Percentiles rank a stretch among this genome's conserved stretches.
phyloP scores from a whole-genome alignment of 2,888 invertebrate genomes.

The Agrenia bidenticulata region DNA sequence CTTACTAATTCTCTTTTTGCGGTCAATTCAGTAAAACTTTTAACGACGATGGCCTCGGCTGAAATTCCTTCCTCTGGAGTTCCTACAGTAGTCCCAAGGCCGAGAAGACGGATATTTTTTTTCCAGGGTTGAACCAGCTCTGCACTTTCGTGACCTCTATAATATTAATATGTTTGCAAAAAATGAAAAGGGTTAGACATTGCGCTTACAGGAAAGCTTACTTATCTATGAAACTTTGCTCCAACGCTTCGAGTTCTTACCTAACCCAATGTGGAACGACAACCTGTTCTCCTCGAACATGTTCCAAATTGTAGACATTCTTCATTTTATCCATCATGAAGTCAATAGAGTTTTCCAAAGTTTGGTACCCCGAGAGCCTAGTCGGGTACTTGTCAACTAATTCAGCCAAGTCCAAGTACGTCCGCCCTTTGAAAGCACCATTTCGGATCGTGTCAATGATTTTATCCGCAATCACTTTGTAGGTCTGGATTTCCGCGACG shows the following conservation, averaged over 20 bases:
- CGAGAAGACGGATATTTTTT: conserved; percentile 40
- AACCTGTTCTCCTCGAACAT: conserved; percentile 58
- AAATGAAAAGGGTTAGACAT: not conserved
- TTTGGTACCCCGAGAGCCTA: conserved; percentile 56
- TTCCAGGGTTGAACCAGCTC: conserved; percentile 26
- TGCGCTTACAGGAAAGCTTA: not conserved
- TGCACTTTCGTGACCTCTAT: conserved; percentile 44
- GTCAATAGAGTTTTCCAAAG: conserved; percentile 58
- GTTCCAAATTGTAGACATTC: conserved; percentile 54
- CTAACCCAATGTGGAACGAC: conserved; percentile 54
- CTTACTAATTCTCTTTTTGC: conserved; percentile 34
- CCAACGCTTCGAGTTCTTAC: conserved; percentile 33
- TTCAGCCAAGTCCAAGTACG: conserved; percentile 52
- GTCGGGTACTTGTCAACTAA: conserved; percentile 56
- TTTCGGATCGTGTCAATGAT: conserved; percentile 61
- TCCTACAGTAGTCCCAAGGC: conserved; percentile 47
- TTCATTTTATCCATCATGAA: conserved; percentile 55
- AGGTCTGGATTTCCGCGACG: conserved; percentile 64
- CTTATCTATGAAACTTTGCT: not conserved
- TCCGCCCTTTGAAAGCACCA: conserved; percentile 62
- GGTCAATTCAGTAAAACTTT: conserved; percentile 43
- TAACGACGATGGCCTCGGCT: conserved; percentile 49
- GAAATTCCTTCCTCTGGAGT: conserved; percentile 45
- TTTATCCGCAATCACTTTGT: conserved; percentile 59
- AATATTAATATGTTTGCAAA: conserved; percentile 1